Base-by-base conservation (phyloP, 2,797 vertebrate species). In the Danio aesculapii region DNA sequence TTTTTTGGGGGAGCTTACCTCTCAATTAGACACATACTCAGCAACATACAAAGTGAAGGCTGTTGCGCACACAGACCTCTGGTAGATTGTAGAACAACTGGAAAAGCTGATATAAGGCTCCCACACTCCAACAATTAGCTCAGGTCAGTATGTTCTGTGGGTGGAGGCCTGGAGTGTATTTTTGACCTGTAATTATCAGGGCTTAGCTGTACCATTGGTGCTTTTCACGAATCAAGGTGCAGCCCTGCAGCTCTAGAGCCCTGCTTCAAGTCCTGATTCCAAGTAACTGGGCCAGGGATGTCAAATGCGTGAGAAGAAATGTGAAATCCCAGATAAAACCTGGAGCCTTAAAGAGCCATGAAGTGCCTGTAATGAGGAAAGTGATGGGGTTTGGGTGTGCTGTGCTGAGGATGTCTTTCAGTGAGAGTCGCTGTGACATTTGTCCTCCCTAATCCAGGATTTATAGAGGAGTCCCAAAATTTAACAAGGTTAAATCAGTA, bases 281-380 rank as follows among this genome's bases (percentile, higher is more conserved):
- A 88, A 90, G 88, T 88, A 90, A 88, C 89, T 89, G 89, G 90
- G 88, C 88, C 81, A 88, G 82, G 87, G 87, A 88, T 93, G 92
- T 93, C 91, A 91, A 94, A 90, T 91, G 90, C 87, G 86, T 87
- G 84, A 90, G 88, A 85, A 88, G 86, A 92, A 93, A 92, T 92
- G 90, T 91, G 89, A 94, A 94, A 93, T 91, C 91, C 91, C 87
- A 88, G 92, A 92, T 94, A 94, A 92, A 93, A 91, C 87, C 86
- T 87, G 89, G 87, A 91, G 88, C 88, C 87, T 90, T 82, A 88
- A 91, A 92, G 90, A 91, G 87, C 91, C 92, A 92, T 91, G 91
- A 92, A 91, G 88, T 90, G 87, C 83, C 85, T 84, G 90, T 93
- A 93, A 94, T 94, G 90, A 93, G 90, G 88, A 92, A 92, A 91